Evolutionary conservation across 2,113 vertebrate species (phyloP).

Genomic region (Sus scrofa): DNA sequence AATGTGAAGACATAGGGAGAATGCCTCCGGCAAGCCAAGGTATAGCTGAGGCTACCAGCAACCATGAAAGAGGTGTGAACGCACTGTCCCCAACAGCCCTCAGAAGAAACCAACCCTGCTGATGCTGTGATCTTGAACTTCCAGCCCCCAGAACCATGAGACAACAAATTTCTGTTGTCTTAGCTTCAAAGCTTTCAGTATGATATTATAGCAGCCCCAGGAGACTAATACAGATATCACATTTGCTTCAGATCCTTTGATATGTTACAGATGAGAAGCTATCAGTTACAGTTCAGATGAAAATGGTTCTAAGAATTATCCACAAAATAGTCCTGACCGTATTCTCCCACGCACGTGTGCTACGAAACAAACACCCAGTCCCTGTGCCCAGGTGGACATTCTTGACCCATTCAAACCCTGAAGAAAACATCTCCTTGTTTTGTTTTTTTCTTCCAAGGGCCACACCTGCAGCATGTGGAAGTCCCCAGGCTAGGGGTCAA

Average conservation of each 20-base stretch:
- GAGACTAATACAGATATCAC: not conserved
- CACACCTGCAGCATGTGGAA: too few species aligned
- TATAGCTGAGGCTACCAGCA: too few species aligned
- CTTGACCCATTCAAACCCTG: not conserved
- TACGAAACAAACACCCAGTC: not conserved
- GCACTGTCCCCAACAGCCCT: too few species aligned
- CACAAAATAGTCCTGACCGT: not conserved
- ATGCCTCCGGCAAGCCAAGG: not conserved
- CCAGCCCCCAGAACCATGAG: not conserved
- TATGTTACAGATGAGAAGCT: not conserved
- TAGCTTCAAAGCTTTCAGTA: not conserved
- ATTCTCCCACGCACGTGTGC: accelerated
- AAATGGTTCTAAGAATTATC: not conserved
- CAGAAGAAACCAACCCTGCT: not conserved
- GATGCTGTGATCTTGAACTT: not conserved
- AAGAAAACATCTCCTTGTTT: not conserved
- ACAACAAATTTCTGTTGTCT: not conserved
- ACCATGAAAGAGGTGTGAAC: not conserved
- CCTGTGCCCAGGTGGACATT: not conserved
- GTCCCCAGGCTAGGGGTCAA: too few species aligned
- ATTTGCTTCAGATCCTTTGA: not conserved
- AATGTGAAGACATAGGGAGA: not conserved
- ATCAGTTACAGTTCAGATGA: not conserved
- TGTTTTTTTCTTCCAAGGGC: too few species aligned
- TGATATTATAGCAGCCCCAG: not conserved